Percentiles rank a stretch among this genome's conserved stretches.
Evolutionary conservation across 2,113 vertebrate species (phyloP).

Genomic region (Phainopepla nitens): DNA sequence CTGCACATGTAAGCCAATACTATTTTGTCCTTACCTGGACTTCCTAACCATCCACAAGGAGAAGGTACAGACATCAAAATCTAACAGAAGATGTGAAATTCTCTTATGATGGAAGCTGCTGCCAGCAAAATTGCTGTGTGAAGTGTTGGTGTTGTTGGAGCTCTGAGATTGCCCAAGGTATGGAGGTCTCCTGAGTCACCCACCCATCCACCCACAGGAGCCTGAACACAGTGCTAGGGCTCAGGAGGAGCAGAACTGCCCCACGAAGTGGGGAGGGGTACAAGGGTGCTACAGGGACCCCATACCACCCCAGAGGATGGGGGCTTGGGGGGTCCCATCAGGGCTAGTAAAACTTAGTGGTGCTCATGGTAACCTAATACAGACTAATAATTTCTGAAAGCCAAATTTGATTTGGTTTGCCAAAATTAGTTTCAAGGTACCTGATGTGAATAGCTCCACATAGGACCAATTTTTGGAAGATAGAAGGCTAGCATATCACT

Average conservation of each 20-base stretch:
- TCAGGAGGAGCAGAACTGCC: not conserved
- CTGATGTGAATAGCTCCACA: not conserved
- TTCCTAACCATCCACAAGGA: not conserved
- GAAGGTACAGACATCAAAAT: not conserved
- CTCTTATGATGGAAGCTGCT: not conserved
- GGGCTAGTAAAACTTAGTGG: not conserved
- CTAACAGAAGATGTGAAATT: not conserved
- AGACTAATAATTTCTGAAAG: not conserved
- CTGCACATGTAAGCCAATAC: not conserved
- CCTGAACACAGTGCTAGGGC: not conserved
- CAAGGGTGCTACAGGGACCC: not conserved
- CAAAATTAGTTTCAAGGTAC: not conserved
- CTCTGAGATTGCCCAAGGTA: not conserved
- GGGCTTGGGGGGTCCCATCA: not conserved
- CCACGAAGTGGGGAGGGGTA: not conserved
- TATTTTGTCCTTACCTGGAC: not conserved
- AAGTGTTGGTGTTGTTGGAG: not conserved
- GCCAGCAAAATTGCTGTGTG: not conserved
- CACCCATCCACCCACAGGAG: not conserved
- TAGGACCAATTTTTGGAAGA: not conserved
- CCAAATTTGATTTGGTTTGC: not conserved
- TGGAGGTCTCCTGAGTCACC: not conserved
- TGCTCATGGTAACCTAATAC: not conserved
- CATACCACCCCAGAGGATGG: rapidly evolving
- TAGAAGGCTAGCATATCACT: not conserved